Conservation (phyloP, 1,140 invertebrate genomes). For the Nomia melanderi region DNA sequence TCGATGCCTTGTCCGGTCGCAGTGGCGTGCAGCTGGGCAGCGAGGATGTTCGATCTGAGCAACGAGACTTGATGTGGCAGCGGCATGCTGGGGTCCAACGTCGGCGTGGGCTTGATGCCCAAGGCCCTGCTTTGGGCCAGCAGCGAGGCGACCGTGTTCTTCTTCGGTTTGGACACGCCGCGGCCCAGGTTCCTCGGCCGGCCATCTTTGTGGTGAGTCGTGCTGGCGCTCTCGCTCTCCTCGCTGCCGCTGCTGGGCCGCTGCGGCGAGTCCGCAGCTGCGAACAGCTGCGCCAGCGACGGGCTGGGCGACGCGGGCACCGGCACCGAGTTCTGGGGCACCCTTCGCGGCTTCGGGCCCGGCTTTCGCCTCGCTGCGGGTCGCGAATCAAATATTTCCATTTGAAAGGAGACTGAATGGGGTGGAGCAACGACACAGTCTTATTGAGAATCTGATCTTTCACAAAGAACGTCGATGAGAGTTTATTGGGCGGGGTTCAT, state of each 20-base stretch:
- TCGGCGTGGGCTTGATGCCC: conserved; percentile 85
- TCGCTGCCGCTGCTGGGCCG: conserved; percentile 86
- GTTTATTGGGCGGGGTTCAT: neutral
- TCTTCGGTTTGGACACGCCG: conserved; percentile 93
- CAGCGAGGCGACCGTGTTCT: conserved; percentile 93
- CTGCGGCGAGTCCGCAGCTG: conserved; percentile 82
- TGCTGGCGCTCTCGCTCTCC: conserved; percentile 83
- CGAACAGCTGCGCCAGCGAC: conserved; percentile 82
- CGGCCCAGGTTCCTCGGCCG: conserved; percentile 90
- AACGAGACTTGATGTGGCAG: conserved; percentile 83
- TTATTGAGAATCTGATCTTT: neutral
- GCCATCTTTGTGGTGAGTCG: conserved; percentile 84
- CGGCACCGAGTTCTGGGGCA: conserved; percentile 83
- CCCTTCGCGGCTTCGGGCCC: conserved; percentile 86
- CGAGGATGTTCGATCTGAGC: conserved; percentile 83
- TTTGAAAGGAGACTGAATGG: neutral
- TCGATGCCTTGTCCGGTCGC: conserved; percentile 79
- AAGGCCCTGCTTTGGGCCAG: conserved; percentile 91
- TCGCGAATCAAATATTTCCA: neutral
- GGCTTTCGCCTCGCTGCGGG: conserved; percentile 86
- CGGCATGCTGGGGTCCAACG: conserved; percentile 82
- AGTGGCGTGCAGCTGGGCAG: conserved; percentile 81
- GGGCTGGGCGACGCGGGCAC: conserved; percentile 81
- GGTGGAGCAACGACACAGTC: neutral
- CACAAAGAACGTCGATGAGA: no score